These are phyloP conservation scores for Fistularia commersonii DNA, from an alignment of 2,797 vertebrate species.

Conservation along the genomic window DNA sequence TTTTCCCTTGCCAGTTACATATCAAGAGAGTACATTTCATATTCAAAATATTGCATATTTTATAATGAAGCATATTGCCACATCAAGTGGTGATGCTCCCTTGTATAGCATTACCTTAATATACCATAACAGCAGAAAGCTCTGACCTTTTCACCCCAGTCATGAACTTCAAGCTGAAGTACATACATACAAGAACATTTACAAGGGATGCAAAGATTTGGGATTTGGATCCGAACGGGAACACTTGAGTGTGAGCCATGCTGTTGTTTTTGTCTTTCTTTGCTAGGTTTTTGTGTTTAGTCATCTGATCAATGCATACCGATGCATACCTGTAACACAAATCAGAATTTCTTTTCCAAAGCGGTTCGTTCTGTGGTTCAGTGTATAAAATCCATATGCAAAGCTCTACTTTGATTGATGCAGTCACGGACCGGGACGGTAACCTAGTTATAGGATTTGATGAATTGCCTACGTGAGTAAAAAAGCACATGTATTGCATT, in stretches of 20 bases:
- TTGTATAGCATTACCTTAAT: background rate
- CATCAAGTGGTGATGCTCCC: background rate
- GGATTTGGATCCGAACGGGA: background rate
- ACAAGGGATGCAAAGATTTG: no score
- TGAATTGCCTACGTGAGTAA: constrained; percentile 19
- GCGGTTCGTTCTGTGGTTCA: background rate
- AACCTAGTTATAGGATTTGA: constrained; percentile 14
- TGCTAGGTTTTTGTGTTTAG: background rate
- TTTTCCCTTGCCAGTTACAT: no score
- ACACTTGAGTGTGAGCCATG: background rate
- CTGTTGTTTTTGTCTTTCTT: background rate
- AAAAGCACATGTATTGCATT: constrained; percentile 26
- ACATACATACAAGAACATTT: constrained; percentile 2
- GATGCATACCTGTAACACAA: background rate
- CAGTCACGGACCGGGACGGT: constrained; percentile 7
- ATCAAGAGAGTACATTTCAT: no score
- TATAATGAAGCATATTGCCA: no score
- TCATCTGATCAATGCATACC: background rate
- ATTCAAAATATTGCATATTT: no score
- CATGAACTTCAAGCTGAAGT: constrained; percentile 5
- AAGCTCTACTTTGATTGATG: constrained; percentile 19
- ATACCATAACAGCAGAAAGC: background rate
- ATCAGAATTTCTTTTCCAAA: background rate
- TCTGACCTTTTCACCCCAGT: constrained; percentile 21
- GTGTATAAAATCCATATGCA: constrained; percentile 1